Conservation (phyloP, 2,113 vertebrate genomes). For the Sprattus sprattus region DNA sequence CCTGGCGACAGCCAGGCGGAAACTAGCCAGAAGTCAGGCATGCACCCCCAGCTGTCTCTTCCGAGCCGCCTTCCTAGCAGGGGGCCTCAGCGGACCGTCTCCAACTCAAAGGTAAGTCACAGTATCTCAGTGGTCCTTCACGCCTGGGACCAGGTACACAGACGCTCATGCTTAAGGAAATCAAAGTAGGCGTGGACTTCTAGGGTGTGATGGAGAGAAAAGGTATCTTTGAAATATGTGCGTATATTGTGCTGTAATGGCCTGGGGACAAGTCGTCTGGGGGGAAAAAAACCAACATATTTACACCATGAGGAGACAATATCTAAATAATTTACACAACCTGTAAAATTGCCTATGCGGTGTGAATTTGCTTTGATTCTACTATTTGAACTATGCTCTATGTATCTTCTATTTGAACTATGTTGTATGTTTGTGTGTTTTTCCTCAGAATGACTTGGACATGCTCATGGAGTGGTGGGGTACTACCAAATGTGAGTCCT, state of each 20-base stretch:
- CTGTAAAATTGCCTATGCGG: background rate
- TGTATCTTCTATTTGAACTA: background rate
- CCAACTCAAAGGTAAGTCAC: background rate
- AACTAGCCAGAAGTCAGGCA: background rate
- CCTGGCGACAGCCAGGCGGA: background rate
- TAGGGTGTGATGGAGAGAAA: too few relatives aligned
- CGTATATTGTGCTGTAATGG: too few relatives aligned
- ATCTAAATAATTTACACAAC: background rate
- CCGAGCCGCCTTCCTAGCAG: background rate
- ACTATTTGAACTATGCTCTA: background rate
- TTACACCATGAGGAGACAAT: too few relatives aligned
- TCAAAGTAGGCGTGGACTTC: too few relatives aligned
- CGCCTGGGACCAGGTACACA: too few relatives aligned
- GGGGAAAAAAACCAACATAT: too few relatives aligned
- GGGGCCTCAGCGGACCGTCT: background rate
- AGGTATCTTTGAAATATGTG: too few relatives aligned
- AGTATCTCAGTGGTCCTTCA: background rate
- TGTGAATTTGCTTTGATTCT: background rate
- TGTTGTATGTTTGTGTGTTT: background rate
- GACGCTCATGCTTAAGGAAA: too few relatives aligned
- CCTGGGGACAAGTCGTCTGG: too few relatives aligned
- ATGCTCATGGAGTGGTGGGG: constrained; percentile 12
- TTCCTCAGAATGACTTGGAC: constrained; percentile 28
- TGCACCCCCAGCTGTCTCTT: background rate
- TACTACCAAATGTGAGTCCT: constrained; percentile 21